phyloP scores from a whole-genome alignment of 2,888 invertebrate species.

The Pogonocherus hispidulus region DNA sequence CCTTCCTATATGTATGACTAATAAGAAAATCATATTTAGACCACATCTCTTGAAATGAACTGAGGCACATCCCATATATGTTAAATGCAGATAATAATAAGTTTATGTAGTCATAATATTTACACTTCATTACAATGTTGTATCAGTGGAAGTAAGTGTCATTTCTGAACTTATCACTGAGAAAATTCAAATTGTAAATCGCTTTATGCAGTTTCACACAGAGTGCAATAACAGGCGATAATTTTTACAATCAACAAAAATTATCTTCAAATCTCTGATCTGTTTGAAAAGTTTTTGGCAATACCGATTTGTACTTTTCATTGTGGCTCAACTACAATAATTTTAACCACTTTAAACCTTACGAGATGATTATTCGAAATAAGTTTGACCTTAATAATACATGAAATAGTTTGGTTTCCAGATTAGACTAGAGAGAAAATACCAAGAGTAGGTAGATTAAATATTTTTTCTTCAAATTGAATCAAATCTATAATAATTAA shows the following conservation, averaged over 20 bases:
- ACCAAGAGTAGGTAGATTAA: no score
- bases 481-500: background rate
- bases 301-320: no score
- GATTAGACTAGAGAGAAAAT: background rate
- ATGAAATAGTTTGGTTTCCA: background rate
- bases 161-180: background rate
- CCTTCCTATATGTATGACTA: background rate
- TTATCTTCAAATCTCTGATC: no score
- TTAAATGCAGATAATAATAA: background rate
- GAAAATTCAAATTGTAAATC: background rate
- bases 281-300: no score
- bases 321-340: no score
- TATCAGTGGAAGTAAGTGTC: background rate
- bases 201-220: no score
- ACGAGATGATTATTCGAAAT: background rate
- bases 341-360: background rate
- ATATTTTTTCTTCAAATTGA: background rate
- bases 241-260: no score
- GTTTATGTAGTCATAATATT: background rate
- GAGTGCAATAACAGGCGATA: no score
- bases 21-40: background rate
- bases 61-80: background rate
- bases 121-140: background rate
- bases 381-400: background rate
- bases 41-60: background rate